These are phyloP conservation scores for Drosophila bocqueti DNA, from an alignment of 1,140 invertebrate species.

Conservation along the genomic window DNA sequence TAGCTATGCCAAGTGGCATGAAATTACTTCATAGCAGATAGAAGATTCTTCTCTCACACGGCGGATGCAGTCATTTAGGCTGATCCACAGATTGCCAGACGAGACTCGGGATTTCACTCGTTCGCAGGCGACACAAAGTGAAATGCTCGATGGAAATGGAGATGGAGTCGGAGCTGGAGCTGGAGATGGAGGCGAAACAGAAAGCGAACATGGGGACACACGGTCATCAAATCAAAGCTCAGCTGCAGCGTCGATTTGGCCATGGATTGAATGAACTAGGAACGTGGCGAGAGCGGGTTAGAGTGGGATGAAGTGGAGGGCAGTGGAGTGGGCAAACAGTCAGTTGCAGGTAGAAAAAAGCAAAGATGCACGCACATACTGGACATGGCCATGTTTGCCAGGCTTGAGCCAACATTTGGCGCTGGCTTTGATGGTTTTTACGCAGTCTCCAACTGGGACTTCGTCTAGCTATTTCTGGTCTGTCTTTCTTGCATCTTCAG, in stretches of 20 bases:
- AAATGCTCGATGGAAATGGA: slow-evolving; percentile 57
- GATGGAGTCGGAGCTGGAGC: not conserved
- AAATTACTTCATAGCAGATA: slow-evolving; percentile 71
- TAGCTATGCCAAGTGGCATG: slow-evolving; percentile 49
- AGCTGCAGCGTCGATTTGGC: slow-evolving; percentile 46
- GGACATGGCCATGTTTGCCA: slow-evolving; percentile 63
- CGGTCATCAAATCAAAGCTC: slow-evolving; percentile 60
- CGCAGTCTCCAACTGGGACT: slow-evolving; percentile 29
- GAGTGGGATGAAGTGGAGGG: slow-evolving; percentile 5
- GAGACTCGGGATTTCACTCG: slow-evolving; percentile 43
- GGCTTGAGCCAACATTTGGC: slow-evolving; percentile 68
- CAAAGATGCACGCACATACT: slow-evolving; percentile 49
- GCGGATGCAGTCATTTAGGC: slow-evolving; percentile 76
- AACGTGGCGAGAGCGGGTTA: not conserved
- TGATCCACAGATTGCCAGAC: slow-evolving; percentile 33
- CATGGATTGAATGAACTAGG: slow-evolving; percentile 30
- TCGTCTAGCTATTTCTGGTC: slow-evolving; percentile 33
- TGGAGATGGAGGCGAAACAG: slow-evolving; percentile 30
- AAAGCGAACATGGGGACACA: slow-evolving; percentile 52
- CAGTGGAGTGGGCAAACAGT: slow-evolving; percentile 10
- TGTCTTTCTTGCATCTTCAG: slow-evolving; percentile 5
- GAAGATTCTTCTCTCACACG: slow-evolving; percentile 50
- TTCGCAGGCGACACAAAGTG: slow-evolving; percentile 65
- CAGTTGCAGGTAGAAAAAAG: slow-evolving; percentile 35
- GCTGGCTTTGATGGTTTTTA: slow-evolving; percentile 75